Evolutionary conservation across 2,113 vertebrate genomes (phyloP), one percentile per base, ranked within the genome.

Genomic region (Silurus meridionalis): DNA sequence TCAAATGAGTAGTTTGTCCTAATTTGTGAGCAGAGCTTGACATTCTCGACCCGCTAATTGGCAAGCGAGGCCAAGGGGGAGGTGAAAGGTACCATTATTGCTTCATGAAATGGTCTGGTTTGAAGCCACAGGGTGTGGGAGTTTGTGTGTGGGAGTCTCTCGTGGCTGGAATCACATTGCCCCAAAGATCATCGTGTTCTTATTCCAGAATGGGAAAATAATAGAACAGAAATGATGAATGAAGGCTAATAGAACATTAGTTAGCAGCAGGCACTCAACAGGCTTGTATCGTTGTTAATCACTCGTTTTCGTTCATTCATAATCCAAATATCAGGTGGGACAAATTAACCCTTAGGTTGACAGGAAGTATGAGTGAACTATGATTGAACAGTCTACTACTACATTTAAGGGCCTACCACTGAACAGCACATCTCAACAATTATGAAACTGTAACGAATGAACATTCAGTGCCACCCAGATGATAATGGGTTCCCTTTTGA

Each of bases 101-200:
- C 74, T 80, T 74, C 57, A 48, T 74, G 83, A 87, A 64, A 84
- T 46, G 37, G n/a, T 61, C 83, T 77, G 80, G 72, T 78, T 86
- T 86, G 61, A 84, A 63, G 83, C 64, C 48, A 58, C 14, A 58
- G 69, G 75, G 85, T 11, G 64, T 79, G 84, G 60, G 82, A 17
- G 78, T 53, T 69, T 61, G 85, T 17, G 91, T 94, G 90, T 87
- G 48, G 23, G 85, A 92, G 89, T 92, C 91, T 90, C 87, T 92
- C 91, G 6, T 91, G 92, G 90, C 93, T 93, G 92, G 94, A 90
- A 95, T 93, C 82, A 53, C 52, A 84, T 57, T 55, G 80, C 66
- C 85, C 84, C 25, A 52, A 57, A 28, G 69, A 82, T 58, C 64
- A 46, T 15, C 0, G 3, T 66, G 28, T 52, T 23, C 71, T 14